Conservation (phyloP, 2,113 vertebrate species). For the Salvator merianae region DNA sequence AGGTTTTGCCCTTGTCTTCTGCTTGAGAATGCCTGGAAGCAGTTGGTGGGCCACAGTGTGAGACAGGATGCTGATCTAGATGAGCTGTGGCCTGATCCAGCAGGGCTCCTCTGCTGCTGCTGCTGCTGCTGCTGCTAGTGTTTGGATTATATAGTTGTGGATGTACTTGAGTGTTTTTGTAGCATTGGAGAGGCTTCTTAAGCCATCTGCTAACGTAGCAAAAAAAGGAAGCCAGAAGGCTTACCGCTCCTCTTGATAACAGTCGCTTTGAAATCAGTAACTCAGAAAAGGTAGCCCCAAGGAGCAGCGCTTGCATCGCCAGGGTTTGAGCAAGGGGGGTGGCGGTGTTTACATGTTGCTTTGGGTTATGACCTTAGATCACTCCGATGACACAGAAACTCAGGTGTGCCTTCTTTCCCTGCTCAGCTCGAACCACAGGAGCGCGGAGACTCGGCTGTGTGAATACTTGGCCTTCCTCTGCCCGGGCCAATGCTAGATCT, state of each 20-base stretch:
- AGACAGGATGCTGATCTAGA: too few species aligned
- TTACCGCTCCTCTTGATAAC: too few species aligned
- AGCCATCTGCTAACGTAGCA: neutral
- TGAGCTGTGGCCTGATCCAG: too few species aligned
- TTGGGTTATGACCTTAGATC: neutral
- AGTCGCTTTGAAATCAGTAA: neutral
- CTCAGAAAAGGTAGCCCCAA: neutral
- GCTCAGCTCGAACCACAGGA: slow-evolving; percentile 53
- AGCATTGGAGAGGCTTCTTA: too few species aligned
- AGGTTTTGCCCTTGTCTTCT: too few species aligned
- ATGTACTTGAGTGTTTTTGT: neutral
- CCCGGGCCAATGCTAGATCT: slow-evolving; percentile 97
- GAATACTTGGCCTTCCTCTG: slow-evolving; percentile 61
- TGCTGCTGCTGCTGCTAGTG: neutral
- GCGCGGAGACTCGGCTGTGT: slow-evolving; percentile 44
- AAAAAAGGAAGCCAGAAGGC: too few species aligned
- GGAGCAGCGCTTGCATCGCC: neutral
- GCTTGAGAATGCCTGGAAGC: too few species aligned
- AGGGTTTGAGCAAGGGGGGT: neutral
- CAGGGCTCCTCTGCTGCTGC: neutral
- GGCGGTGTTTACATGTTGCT: neutral
- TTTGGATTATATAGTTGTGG: neutral
- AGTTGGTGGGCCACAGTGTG: too few species aligned
- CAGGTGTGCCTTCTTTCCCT: slow-evolving; percentile 11
- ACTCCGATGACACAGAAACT: neutral